These are phyloP conservation scores for Lucilia cuprina DNA, from an alignment of 1,140 invertebrate genomes.

Conservation along the genomic window DNA sequence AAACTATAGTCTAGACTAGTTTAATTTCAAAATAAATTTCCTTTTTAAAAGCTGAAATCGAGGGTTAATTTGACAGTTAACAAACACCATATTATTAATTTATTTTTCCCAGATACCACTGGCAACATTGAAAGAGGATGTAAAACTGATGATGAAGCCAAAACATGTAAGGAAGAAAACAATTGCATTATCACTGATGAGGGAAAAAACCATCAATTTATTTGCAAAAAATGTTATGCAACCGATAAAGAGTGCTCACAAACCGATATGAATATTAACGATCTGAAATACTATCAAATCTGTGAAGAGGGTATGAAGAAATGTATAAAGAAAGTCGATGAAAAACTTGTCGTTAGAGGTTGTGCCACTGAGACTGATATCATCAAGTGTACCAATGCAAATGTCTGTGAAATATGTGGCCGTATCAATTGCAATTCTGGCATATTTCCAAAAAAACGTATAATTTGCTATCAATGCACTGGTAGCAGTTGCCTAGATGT, in stretches of 20 bases:
- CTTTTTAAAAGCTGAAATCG: too few species aligned
- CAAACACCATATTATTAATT: too few species aligned
- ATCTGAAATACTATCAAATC: background rate
- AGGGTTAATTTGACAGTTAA: too few species aligned
- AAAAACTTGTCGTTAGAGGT: conserved; percentile 34
- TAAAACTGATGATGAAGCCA: background rate
- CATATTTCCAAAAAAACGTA: conserved; percentile 42
- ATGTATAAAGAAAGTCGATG: conserved; percentile 34
- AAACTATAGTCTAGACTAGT: too few species aligned
- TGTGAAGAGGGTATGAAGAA: conserved; percentile 34
- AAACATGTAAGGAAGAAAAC: background rate
- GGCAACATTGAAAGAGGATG: background rate
- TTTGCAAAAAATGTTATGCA: conserved; percentile 44
- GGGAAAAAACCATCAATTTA: conserved; percentile 43
- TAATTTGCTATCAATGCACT: conserved; percentile 45
- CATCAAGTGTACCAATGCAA: background rate
- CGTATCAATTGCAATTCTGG: conserved; percentile 42
- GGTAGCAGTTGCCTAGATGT: conserved; percentile 37
- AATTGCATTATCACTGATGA: conserved; percentile 40
- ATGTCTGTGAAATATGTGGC: conserved; percentile 41
- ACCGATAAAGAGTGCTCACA: conserved; percentile 37
- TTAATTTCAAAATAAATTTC: too few species aligned
- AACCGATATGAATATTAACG: background rate
- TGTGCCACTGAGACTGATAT: conserved; percentile 37
- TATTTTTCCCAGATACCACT: background rate